Base-by-base conservation (phyloP, 2,888 invertebrate genomes). In the Harpalus rufipes region DNA sequence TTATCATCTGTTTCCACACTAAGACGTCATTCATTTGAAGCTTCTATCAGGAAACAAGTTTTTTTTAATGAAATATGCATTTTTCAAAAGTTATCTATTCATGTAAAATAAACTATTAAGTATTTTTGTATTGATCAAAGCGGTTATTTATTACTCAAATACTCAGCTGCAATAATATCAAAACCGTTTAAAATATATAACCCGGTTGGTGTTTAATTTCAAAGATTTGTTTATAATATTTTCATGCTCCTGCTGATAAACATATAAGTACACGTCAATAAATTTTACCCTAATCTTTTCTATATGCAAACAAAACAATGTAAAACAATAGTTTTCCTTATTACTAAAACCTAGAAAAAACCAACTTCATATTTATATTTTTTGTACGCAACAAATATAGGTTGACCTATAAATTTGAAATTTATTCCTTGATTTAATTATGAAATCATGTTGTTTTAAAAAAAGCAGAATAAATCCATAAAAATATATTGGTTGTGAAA, bases 381-480 rank as follows among this genome's bases (percentile, higher is more conserved):
- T 63, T 25, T 32, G 25, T 25, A 10, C 18, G n/a, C 7, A 0
- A 7, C 44, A 51, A 16, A 59, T 59, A 16, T 59, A 59, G 59
- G 16, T 59, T 59, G 16, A 59, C 5, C 16, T 5, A 59, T 59
- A 59, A 59, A 59, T 59, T 59, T 59, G 16, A 59, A 59, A 59
- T 59, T 59, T 59, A 59, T 16, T 59, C 14, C 16, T 14, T 7
- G 16, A 59, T 63, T 32, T 63, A 63, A 63, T 25, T 63, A 63
- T 63, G 25, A 63, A 25, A 63, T 25, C 63, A 25, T 25, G 10
- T 7, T 25, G 10, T 16, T 25, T 25, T 63, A 8, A 41, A 72
- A 72, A 72, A 72, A 72, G 14, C 41, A 16, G 68, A 72, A 72
- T 72, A 14, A 39, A 41, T 72, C 68, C 41, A 72, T 72, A 72